phyloP scores from a whole-genome alignment of 1,140 invertebrate species.

The Phymastichus coffea region DNA sequence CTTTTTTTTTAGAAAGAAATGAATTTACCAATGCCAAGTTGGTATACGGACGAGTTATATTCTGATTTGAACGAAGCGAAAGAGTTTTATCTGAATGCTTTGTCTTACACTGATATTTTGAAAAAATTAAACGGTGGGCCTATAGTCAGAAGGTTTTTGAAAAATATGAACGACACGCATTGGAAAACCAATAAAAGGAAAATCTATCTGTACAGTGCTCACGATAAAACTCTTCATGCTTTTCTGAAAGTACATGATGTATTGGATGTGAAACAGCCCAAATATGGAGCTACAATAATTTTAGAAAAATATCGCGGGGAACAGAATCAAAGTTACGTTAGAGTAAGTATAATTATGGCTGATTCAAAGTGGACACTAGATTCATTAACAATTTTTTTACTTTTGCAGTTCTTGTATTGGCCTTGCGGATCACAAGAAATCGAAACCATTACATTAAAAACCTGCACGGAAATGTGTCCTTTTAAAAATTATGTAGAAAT shows the following conservation, averaged over 20 bases:
- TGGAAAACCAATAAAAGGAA: not conserved
- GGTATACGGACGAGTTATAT: not conserved
- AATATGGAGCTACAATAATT: not conserved
- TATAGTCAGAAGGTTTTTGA: not conserved
- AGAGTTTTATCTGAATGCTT: not conserved
- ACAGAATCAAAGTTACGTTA: slow-evolving; percentile 1
- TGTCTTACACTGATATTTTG: not conserved
- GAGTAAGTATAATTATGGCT: not conserved
- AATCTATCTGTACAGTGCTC: slow-evolving; percentile 6
- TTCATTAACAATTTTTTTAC: not conserved
- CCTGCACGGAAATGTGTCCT: slow-evolving; percentile 4
- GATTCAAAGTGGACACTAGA: not conserved
- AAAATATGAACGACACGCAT: not conserved
- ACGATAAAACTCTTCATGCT: slow-evolving; percentile 6
- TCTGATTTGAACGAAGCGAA: not conserved
- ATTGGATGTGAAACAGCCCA: not conserved
- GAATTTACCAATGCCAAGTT: not conserved
- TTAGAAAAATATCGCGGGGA: not conserved
- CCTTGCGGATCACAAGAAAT: not conserved
- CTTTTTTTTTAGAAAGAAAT: slow-evolving; percentile 5
- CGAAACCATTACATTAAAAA: not conserved
- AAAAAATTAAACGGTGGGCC: slow-evolving; percentile 2
- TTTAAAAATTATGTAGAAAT: not conserved
- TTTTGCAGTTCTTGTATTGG: not conserved
- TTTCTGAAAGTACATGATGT: not conserved